Conservation (phyloP, 1,140 invertebrate genomes). For the Mya arenaria region DNA sequence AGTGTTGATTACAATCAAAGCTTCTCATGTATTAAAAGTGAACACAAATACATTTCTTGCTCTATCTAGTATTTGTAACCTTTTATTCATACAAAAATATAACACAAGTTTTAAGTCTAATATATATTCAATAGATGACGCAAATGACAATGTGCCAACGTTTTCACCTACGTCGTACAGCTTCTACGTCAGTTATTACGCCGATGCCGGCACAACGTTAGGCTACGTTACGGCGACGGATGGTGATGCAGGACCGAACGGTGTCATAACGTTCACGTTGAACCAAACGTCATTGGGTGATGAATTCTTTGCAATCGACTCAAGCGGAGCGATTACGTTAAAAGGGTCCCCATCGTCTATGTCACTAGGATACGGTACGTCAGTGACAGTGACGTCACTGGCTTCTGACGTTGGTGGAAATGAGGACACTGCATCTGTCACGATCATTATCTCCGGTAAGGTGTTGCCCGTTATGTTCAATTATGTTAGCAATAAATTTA, state of each 20-base stretch:
- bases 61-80: no score
- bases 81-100: no score
- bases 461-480: no score
- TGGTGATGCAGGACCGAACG: constrained; percentile 1
- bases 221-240: constrained; percentile 31
- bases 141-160: constrained; percentile 36
- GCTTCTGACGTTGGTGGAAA: constrained; percentile 2
- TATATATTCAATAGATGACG: constrained; percentile 1
- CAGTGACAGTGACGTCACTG: neutral
- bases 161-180: constrained; percentile 30
- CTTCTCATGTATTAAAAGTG: no score
- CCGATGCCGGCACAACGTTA: constrained; percentile 11
- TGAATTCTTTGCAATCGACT: constrained; percentile 13
- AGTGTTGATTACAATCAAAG: no score
- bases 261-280: constrained; percentile 3
- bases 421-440: constrained; percentile 10
- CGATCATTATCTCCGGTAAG: constrained; percentile 16
- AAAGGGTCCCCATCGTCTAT: neutral
- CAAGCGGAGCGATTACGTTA: neutral
- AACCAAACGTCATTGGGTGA: constrained; percentile 11
- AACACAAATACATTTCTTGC: no score
- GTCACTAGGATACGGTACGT: neutral
- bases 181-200: constrained; percentile 42
- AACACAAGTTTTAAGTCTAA: no score
- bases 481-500: no score